Base-by-base conservation (phyloP, 2,888 invertebrate genomes). In the Lypha dubia region DNA sequence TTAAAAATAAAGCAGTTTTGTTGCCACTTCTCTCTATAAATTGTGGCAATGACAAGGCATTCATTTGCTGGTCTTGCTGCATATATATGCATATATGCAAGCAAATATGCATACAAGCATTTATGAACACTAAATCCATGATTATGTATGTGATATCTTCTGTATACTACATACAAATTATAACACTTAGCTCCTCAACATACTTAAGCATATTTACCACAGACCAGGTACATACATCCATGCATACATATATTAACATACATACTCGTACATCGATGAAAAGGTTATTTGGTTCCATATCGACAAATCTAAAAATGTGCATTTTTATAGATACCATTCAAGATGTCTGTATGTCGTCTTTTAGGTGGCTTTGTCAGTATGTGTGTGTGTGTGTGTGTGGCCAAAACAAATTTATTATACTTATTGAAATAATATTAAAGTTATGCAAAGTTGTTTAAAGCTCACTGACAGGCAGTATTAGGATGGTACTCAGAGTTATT, bases 21-120 rank as follows among this genome's bases (percentile, higher is more conserved):
- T 81, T 81, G 46, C 63, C 24, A 53, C 38, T 49, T 51, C 71
- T 77, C 58, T 58, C 58, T 35, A 76, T 82, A 71, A 79, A 84
- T 75, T 75, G 53, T 62, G 56, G 41, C 67, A 76, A 74, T 70
- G 79, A 70, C 68, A 62, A 70, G 68, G 28, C 75, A 70, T 75
- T 75, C 51, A 70, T 58, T 75, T 65, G 60, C 41, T 41, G 32
- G 20, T 32, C 49, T 9, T 38, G 11, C 24, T 22, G 5, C 17
- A 46, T 0, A 20, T 17, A 49, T 17, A 49, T 41, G 41, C 62
- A 51, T 3, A 38, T 15, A 53, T 15, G 38, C 9, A 35, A 24
- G 8, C 22, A 9, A 8, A 13, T 51, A 1, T n/a, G n/a, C n/a
- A n/a, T n/a, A n/a, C n/a, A n/a, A n/a, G n/a, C n/a, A n/a, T n/a